Conservation (phyloP, 2,797 vertebrate species). For the Epinephelus awoara region DNA sequence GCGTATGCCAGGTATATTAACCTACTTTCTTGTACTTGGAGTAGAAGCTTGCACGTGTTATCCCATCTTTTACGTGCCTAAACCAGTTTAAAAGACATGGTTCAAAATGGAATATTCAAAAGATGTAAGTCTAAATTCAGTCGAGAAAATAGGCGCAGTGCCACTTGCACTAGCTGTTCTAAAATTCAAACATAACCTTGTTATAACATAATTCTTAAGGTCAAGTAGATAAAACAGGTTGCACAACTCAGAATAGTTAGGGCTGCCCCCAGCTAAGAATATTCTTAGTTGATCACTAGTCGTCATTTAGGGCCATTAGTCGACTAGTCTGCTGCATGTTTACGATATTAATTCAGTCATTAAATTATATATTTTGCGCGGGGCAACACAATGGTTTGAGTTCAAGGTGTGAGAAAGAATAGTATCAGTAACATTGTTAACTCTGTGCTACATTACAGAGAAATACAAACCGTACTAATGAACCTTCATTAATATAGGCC, state of each 20-base stretch:
- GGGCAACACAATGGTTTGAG: too few species aligned
- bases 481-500: too few species aligned
- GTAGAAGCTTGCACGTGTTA: background rate
- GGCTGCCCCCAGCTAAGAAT: too few species aligned
- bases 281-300: too few species aligned
- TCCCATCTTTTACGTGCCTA: background rate
- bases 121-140: background rate
- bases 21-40: constrained; percentile 2
- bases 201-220: background rate
- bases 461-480: too few species aligned
- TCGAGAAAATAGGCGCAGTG: background rate
- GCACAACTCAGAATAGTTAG: background rate
- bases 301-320: too few species aligned
- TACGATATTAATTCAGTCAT: too few species aligned
- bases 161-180: background rate
- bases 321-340: too few species aligned
- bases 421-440: too few species aligned
- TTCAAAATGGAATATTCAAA: background rate
- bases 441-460: too few species aligned
- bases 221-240: background rate
- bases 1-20: constrained; percentile 7
- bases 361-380: too few species aligned
- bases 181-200: background rate
- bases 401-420: too few species aligned
- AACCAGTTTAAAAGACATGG: background rate